Evolutionary conservation across 2,113 vertebrate genomes (phyloP).

Genomic region (Heterocephalus glaber): DNA sequence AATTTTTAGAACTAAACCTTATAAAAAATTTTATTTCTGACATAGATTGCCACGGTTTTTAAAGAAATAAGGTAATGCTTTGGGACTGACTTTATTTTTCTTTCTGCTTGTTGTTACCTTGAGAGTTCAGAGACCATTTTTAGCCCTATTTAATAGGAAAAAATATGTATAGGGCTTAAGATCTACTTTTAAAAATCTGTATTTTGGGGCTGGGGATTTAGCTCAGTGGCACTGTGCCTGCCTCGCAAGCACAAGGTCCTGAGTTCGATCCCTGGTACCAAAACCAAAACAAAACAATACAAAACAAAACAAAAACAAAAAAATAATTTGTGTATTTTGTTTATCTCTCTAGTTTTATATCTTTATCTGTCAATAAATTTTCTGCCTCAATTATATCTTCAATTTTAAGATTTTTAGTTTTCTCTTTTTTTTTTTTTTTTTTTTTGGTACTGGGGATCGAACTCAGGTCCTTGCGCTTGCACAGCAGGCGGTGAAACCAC

Average conservation of each 20-base stretch:
- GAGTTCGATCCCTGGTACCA: no score
- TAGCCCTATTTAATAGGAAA: not conserved
- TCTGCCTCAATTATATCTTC: not conserved
- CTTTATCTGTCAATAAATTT: not conserved
- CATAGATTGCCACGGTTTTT: not conserved
- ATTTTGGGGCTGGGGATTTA: not conserved
- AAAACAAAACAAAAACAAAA: no score
- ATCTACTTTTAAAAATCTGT: slow-evolving; percentile 22
- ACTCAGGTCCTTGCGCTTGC: no score
- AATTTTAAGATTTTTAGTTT: not conserved
- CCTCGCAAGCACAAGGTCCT: no score
- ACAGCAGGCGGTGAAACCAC: no score
- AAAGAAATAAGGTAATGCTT: not conserved
- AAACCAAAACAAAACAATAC: not conserved
- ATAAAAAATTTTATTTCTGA: not conserved
- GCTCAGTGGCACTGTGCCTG: no score
- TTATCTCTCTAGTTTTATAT: not conserved
- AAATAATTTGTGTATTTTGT: not conserved
- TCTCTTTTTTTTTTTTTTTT: no score
- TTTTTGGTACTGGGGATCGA: no score
- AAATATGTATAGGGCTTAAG: not conserved
- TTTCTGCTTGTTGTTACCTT: not conserved
- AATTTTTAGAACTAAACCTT: not conserved
- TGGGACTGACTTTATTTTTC: not conserved
- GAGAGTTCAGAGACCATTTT: not conserved